Base-by-base conservation (phyloP, 2,113 vertebrate species). In the Scomber colias region DNA sequence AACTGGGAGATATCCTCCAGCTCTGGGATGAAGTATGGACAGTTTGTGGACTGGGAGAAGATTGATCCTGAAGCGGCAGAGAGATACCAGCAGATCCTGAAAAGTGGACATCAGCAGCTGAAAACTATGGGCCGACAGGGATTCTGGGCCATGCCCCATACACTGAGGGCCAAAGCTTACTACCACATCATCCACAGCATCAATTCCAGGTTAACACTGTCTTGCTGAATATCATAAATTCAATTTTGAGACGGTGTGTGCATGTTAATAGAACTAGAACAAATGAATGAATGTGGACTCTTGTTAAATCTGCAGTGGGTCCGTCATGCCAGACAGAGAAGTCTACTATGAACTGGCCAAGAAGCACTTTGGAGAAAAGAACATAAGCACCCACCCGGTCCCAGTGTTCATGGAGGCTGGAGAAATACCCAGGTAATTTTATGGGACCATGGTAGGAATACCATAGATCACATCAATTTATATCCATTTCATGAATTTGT, bases 11-110 rank as follows among this genome's bases (percentile, higher is more conserved):
- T 94, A 0, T 86, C 90, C 3, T 83, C 92, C 4, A 88, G 81
- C 21, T 85, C 95, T 0, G 91, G 93, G 5, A 90, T 87, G 91
- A 95, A 95, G 84, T 92, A 93, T 0, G 95, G 95, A 3, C 94
- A 94, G 79, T 97, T 96, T 51, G 96, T 96, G 84, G 96, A 97
- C 49, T 96, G 96, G 95, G 95, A 95, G 85, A 96, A 92, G 78
- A 95, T 96, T n/a, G 93, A 92, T 61, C 92, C 93, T 0, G 73
- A 92, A 75, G 83, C 86, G 0, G 91, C 93, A 1, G 9, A 27
- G 4, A 74, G 82, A 15, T 92, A 93, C 19, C 77, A n/a, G 57
- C 88, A 92, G 72, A 87, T 95, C 24, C 83, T 96, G 60, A 61
- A 59, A 56, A 90, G 93, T 30, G 77, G 90, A 21, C 89, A 63